Percentiles rank a stretch among this genome's conserved stretches.
Conservation (phyloP, 2,797 vertebrate genomes). For the Anabas testudineus region DNA sequence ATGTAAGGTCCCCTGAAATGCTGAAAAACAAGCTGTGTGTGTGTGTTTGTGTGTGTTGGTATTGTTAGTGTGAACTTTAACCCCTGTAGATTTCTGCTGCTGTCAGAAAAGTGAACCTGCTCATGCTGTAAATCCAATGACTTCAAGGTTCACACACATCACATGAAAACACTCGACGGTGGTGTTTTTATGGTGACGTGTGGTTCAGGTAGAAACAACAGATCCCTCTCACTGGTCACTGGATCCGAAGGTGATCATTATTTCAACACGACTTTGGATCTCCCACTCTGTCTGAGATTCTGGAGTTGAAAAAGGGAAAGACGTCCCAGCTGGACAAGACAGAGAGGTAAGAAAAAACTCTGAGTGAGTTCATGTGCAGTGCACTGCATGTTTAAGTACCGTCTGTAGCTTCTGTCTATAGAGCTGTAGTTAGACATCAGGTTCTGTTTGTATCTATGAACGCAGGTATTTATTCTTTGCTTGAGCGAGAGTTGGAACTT, state of each 20-base stretch:
- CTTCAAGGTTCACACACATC: conserved; percentile 73
- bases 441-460: too few species aligned
- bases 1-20: too few species aligned
- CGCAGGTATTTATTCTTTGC: too few species aligned
- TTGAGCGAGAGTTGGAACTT: too few species aligned
- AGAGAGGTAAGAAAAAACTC: conserved; percentile 19
- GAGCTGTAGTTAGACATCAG: neutral
- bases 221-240: neutral
- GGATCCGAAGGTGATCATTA: neutral
- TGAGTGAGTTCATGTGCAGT: too few species aligned
- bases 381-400: too few species aligned
- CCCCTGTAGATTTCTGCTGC: conserved; percentile 18
- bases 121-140: conserved; percentile 67
- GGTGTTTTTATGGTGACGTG: neutral
- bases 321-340: neutral
- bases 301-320: neutral
- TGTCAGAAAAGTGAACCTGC: conserved; percentile 70
- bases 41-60: neutral
- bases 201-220: neutral
- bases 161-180: conserved; percentile 4
- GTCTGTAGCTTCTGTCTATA: too few species aligned
- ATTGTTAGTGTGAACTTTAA: conserved; percentile 18
- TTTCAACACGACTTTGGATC: neutral
- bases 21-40: neutral
- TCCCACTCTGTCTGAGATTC: conserved; percentile 8